phyloP scores from a whole-genome alignment of 2,888 invertebrate genomes.

The Capitulum mitella region DNA sequence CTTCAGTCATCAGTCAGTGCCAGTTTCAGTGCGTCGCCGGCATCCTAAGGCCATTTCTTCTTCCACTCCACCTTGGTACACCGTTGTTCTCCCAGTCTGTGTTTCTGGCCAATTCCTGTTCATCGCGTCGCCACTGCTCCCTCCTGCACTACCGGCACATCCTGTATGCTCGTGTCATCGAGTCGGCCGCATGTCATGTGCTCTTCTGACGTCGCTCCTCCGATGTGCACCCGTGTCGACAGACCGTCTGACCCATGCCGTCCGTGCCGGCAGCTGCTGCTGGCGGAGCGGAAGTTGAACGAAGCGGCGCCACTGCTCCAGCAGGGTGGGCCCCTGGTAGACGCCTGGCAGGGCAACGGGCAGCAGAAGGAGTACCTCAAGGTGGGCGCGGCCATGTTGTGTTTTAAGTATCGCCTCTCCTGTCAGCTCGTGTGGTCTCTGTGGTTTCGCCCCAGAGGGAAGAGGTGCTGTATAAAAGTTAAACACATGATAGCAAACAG shows the following conservation, averaged over 20 bases:
- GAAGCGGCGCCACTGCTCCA: slow-evolving; percentile 85
- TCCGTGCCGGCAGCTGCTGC: slow-evolving; percentile 59
- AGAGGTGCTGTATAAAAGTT: too few relatives aligned
- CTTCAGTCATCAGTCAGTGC: too few relatives aligned
- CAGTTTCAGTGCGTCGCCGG: too few relatives aligned
- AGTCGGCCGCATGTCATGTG: not conserved
- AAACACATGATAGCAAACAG: too few relatives aligned
- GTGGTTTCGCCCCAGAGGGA: too few relatives aligned
- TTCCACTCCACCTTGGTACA: too few relatives aligned
- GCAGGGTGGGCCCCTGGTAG: slow-evolving; percentile 81
- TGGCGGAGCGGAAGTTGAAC: slow-evolving; percentile 86
- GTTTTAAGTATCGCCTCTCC: too few relatives aligned
- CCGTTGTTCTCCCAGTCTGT: too few relatives aligned
- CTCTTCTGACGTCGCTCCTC: not conserved
- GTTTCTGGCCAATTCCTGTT: too few relatives aligned
- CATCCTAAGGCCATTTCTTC: too few relatives aligned
- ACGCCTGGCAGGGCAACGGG: slow-evolving; percentile 72
- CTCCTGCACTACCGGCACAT: too few relatives aligned
- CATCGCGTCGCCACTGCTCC: not conserved
- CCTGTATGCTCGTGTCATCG: not conserved
- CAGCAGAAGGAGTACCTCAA: slow-evolving; percentile 87
- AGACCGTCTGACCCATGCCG: not conserved
- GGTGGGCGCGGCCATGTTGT: slow-evolving; percentile 32
- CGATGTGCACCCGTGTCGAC: not conserved
- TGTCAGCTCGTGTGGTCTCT: too few relatives aligned